A percentile compares a stretch with the other conserved stretches of the same genome.
phyloP scores from a whole-genome alignment of 2,888 invertebrate genomes.

The Iphiclides podalirius region DNA sequence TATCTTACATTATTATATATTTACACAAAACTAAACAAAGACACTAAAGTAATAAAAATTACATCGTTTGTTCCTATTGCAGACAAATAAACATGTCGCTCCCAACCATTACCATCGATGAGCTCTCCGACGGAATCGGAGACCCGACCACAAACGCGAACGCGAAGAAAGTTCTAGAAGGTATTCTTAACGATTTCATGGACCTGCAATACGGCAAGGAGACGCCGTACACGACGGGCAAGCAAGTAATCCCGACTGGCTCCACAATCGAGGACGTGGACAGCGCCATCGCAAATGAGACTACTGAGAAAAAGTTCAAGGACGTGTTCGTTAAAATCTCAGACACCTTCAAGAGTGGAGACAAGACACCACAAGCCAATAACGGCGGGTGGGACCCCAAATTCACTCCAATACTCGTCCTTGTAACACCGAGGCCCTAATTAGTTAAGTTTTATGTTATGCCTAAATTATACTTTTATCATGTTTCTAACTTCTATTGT shows the following conservation, averaged over 20 bases:
- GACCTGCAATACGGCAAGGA: conserved; percentile 60
- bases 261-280: conserved; percentile 53
- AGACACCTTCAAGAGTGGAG: conserved; percentile 53
- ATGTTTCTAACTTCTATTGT: conserved; percentile 3
- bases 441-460: conserved; percentile 14
- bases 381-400: conserved; percentile 63
- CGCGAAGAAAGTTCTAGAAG: conserved; percentile 57
- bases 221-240: conserved; percentile 66
- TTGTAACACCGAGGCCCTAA: conserved; percentile 52
- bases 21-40: too few relatives aligned
- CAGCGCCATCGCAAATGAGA: conserved; percentile 42
- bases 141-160: conserved; percentile 44
- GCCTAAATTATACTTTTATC: conserved; percentile 16
- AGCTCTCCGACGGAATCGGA: conserved; percentile 50
- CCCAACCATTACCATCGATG: conserved; percentile 54
- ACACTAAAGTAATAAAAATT: neutral
- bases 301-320: conserved; percentile 49
- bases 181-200: conserved; percentile 66
- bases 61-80: conserved; percentile 11
- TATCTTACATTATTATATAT: too few relatives aligned
- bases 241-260: conserved; percentile 54
- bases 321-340: conserved; percentile 56
- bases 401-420: conserved; percentile 56
- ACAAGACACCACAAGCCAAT: conserved; percentile 49
- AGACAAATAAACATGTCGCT: conserved; percentile 45